A percentile compares a stretch with the other conserved stretches of the same genome.
Evolutionary conservation across 2,888 invertebrate species (phyloP).

Genomic region (Alcis repandata): DNA sequence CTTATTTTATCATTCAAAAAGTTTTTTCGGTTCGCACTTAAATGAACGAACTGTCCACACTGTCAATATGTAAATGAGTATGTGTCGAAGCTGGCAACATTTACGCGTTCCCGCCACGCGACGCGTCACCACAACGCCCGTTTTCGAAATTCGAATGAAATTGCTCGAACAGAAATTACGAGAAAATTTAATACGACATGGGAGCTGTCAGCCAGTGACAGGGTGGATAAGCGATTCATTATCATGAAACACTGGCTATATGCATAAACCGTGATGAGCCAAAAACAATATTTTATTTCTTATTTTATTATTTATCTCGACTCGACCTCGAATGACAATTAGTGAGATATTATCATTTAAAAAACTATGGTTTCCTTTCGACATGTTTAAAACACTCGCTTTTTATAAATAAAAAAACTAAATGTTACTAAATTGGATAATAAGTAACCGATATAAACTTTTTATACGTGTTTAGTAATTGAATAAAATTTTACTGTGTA

Average conservation of each 20-base stretch:
- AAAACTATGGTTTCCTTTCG: too few species aligned
- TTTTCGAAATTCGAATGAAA: conserved; percentile 64
- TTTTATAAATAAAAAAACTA: too few species aligned
- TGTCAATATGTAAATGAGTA: conserved; percentile 34
- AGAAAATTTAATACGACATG: conserved; percentile 65
- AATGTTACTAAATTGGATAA: too few species aligned
- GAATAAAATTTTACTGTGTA: too few species aligned
- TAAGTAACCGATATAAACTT: too few species aligned
- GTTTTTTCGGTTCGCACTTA: neutral
- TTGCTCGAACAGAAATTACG: conserved; percentile 64
- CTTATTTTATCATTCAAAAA: neutral
- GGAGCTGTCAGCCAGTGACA: conserved; percentile 41
- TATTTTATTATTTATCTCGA: neutral
- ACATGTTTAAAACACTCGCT: too few species aligned
- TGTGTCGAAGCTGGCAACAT: conserved; percentile 43
- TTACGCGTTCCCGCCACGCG: conserved; percentile 52
- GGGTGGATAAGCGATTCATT: conserved; percentile 52
- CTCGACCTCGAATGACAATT: too few species aligned
- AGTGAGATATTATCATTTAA: too few species aligned
- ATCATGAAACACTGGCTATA: conserved; percentile 14
- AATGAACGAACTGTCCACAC: conserved; percentile 12
- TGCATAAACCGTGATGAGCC: conserved; percentile 1
- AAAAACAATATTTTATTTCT: neutral
- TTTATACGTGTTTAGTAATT: too few species aligned
- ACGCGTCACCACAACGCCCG: conserved; percentile 52